Evolutionary conservation across 2,888 invertebrate species (phyloP).

Genomic region (Neuroscelio doddi): DNA sequence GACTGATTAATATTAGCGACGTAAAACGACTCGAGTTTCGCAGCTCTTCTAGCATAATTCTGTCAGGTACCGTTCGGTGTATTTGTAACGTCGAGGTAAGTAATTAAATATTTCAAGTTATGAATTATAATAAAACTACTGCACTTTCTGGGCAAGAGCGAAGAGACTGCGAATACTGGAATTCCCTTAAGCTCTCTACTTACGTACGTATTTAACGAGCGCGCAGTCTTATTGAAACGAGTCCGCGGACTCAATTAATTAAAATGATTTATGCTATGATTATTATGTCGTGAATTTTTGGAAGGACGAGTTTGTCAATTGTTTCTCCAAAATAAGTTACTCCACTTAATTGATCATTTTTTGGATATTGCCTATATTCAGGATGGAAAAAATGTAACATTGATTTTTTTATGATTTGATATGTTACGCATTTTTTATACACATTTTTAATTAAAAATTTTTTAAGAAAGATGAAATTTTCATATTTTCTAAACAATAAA

Average conservation of each 20-base stretch:
- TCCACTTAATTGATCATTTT: background rate
- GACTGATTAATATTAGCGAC: slow-evolving; percentile 16
- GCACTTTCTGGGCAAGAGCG: slow-evolving; percentile 19
- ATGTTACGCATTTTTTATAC: no score
- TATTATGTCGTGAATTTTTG: slow-evolving; percentile 24
- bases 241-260: slow-evolving; percentile 57
- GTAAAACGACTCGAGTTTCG: slow-evolving; percentile 52
- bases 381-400: slow-evolving; percentile 1
- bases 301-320: slow-evolving; percentile 9
- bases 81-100: slow-evolving; percentile 39
- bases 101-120: no score
- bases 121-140: background rate
- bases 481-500: no score
- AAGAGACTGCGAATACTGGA: slow-evolving; percentile 59
- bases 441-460: no score
- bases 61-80: slow-evolving; percentile 66
- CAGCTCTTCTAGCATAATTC: slow-evolving; percentile 57
- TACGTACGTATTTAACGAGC: slow-evolving; percentile 64
- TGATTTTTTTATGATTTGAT: no score
- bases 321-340: background rate
- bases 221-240: slow-evolving; percentile 69
- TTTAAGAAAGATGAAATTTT: no score
- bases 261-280: slow-evolving; percentile 51
- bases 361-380: background rate
- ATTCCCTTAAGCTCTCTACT: slow-evolving; percentile 50